phyloP scores from a whole-genome alignment of 2,888 invertebrate genomes.

The Platycnemis pennipes region DNA sequence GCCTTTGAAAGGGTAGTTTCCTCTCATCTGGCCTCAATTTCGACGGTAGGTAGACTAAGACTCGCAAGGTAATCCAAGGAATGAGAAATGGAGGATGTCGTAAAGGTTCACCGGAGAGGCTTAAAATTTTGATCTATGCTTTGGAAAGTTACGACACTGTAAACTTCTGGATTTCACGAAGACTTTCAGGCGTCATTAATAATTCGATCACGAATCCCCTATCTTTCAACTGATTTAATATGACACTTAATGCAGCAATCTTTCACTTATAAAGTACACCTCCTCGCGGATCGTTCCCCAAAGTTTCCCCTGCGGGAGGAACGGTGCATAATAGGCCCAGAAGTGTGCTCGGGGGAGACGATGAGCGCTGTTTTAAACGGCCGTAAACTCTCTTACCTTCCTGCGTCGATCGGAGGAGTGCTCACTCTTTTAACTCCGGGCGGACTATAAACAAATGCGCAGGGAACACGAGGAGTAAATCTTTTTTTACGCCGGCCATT shows the following conservation, averaged over 20 bases:
- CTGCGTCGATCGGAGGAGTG: neutral
- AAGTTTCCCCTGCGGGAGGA: conserved; percentile 11
- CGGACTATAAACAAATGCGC: conserved; percentile 53
- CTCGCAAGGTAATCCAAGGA: neutral
- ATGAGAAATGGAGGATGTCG: neutral
- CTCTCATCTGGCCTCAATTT: no score
- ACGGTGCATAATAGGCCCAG: conserved; percentile 37
- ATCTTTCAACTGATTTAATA: conserved; percentile 43
- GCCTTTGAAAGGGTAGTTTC: no score
- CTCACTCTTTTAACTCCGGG: conserved; percentile 19
- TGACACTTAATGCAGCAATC: conserved; percentile 33
- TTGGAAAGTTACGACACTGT: conserved; percentile 8
- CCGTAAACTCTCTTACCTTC: neutral
- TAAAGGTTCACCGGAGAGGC: neutral
- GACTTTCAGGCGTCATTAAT: conserved; percentile 30
- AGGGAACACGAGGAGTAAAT: conserved; percentile 38
- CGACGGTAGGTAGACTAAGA: neutral
- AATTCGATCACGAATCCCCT: conserved; percentile 30
- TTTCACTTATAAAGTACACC: conserved; percentile 54
- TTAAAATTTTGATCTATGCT: conserved; percentile 27
- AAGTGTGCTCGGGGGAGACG: conserved; percentile 6
- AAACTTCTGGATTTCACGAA: conserved; percentile 26
- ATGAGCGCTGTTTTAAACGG: conserved; percentile 40
- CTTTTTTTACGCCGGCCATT: conserved; percentile 48
- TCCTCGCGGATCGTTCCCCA: conserved; percentile 3